Base-by-base conservation (phyloP, 2,888 invertebrate genomes). In the Gasteruption jaculator region DNA sequence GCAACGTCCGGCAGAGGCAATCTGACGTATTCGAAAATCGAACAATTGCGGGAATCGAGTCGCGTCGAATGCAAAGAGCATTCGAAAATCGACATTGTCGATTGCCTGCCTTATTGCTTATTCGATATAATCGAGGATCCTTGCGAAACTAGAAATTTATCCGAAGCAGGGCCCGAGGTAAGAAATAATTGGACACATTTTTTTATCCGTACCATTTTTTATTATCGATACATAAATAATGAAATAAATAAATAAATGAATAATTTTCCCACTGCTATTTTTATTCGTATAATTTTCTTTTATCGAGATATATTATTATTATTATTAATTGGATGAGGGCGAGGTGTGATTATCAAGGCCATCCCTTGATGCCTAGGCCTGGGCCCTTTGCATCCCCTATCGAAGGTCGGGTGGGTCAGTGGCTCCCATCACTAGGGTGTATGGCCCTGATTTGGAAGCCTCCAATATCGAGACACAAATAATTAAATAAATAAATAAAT, bases 141-240 rank as follows among this genome's bases (percentile, higher is more conserved):
- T 12, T 68, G 68, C 33, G 68, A 68, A 38, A 61, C 54, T n/a
- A 46, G 19, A 5, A 63, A 68, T 38, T 18, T 68, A 11, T 65
- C 63, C 1, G n/a, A 25, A 0, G 7, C 41, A n/a, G 24, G 56
- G 41, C 61, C 61, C 3, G 11, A 56, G 43, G 68, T 65, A 30
- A 35, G 42, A 42, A 21, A 25, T 3, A n/a, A n/a, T n/a, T n/a
- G n/a, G n/a, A n/a, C n/a, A n/a, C n/a, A n/a, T n/a, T n/a, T n/a
- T n/a, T n/a, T n/a, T n/a, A n/a, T n/a, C n/a, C n/a, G n/a, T n/a
- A n/a, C n/a, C n/a, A 32, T 20, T 19, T 22, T 29, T 20, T 24
- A 15, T 32, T 29, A 36, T 21, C 11, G 22, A 22, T 26, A 33
- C 14, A 20, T n/a, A 29, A 39, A 10, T 20, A n/a, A 8, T 30